A percentile compares a stretch with the other conserved stretches of the same genome.
Evolutionary conservation across 2,113 vertebrate species (phyloP).

Genomic region (Catharus minimus): DNA sequence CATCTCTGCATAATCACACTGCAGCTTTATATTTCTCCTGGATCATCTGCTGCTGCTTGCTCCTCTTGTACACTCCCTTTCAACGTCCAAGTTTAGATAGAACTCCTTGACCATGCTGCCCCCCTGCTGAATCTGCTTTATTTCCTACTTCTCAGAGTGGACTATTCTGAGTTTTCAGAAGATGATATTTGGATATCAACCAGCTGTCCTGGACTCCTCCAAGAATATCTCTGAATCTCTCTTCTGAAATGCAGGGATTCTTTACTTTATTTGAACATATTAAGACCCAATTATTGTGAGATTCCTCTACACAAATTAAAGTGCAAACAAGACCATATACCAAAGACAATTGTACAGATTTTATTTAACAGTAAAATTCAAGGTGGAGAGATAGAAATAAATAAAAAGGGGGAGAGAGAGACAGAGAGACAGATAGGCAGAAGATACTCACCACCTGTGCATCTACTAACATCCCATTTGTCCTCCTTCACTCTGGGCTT

Average conservation of each 20-base stretch:
- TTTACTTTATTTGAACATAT: not conserved
- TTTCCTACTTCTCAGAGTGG: not conserved
- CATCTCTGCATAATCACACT: not conserved
- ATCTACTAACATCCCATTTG: rapidly evolving
- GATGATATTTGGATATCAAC: not conserved
- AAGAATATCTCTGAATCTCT: not conserved
- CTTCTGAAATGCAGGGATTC: not conserved
- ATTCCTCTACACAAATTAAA: not conserved
- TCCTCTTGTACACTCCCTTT: not conserved
- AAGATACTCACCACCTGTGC: not conserved
- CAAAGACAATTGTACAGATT: not conserved
- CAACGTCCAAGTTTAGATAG: not conserved
- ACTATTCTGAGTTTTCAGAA: not conserved
- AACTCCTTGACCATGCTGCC: not conserved
- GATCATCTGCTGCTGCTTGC: not conserved
- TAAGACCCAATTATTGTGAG: not conserved
- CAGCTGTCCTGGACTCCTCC: not conserved
- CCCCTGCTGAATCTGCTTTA: not conserved
- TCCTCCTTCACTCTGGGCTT: not conserved
- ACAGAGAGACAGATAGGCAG: not conserved
- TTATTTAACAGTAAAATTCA: not conserved
- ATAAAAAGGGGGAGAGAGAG: too few species aligned
- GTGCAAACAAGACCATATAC: not conserved
- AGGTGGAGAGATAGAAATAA: not conserved
- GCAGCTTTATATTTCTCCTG: not conserved